Conservation (phyloP, 2,113 vertebrate species). For the Pseudorhombus dupliciocellatus region DNA sequence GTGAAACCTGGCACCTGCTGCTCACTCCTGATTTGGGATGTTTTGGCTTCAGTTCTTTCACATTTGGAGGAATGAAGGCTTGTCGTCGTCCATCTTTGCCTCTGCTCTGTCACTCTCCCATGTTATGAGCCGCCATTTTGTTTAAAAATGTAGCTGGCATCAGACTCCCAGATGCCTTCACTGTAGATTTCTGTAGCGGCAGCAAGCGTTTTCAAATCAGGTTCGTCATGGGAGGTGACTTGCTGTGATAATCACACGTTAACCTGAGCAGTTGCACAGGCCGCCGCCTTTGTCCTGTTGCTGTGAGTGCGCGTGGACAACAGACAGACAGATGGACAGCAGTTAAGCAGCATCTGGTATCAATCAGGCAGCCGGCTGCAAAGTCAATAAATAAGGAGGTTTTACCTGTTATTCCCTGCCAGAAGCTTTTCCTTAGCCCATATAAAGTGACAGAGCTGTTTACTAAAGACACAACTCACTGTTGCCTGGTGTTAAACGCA, state of each 20-base stretch:
- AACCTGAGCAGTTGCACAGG: conserved; percentile 15
- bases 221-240: background rate
- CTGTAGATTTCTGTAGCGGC: background rate
- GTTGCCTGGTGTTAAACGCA: conserved; percentile 27
- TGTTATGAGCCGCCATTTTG: background rate
- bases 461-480: conserved; percentile 36
- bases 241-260: conserved; percentile 14
- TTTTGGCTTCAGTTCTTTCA: background rate
- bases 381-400: conserved; percentile 68
- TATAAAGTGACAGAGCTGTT: conserved; percentile 60
- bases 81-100: background rate
- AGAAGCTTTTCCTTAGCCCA: conserved; percentile 49
- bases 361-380: conserved; percentile 63
- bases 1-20: no score
- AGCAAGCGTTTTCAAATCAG: background rate
- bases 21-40: background rate
- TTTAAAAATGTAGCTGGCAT: background rate
- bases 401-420: conserved; percentile 65
- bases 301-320: conserved; percentile 39
- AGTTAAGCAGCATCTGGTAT: conserved; percentile 65
- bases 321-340: conserved; percentile 68
- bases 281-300: conserved; percentile 9
- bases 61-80: background rate
- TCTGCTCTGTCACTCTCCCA: background rate
- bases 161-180: background rate